Percentiles rank a stretch among this genome's conserved stretches.
phyloP scores from a whole-genome alignment of 2,888 invertebrate species.

The Scaptomyza reducta region DNA sequence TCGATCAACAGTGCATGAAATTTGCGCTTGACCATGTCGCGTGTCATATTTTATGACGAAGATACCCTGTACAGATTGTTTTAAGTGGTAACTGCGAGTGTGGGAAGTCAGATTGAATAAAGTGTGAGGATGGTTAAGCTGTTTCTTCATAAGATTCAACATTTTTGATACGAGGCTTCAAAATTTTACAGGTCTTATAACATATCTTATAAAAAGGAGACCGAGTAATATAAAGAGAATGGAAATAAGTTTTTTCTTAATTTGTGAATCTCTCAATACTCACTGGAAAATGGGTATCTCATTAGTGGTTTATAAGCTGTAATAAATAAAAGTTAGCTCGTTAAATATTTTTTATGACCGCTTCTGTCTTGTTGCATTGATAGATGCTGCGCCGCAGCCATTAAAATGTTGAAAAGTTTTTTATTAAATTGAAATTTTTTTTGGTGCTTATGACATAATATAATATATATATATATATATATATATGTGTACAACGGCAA shows the following conservation, averaged over 20 bases:
- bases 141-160: neutral
- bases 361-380: conserved; percentile 31
- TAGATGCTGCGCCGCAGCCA: conserved; percentile 33
- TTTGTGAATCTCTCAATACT: neutral
- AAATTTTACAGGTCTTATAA: too few species aligned
- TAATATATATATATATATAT: too few species aligned
- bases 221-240: neutral
- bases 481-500: conserved; percentile 48
- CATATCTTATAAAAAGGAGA: too few species aligned
- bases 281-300: conserved; percentile 14
- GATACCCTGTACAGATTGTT: conserved; percentile 34
- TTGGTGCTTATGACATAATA: conserved; percentile 30
- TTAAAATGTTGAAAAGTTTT: conserved; percentile 36
- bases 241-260: neutral
- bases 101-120: neutral
- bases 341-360: conserved; percentile 30
- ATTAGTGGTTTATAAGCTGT: neutral
- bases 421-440: conserved; percentile 38
- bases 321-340: conserved; percentile 27
- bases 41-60: conserved; percentile 44
- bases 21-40: conserved; percentile 66
- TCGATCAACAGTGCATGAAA: conserved; percentile 71
- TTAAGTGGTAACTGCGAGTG: neutral
- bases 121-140: neutral
- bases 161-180: too few species aligned